Evolutionary conservation across 2,888 invertebrate genomes (phyloP).

Genomic region (Toxonevra muliebris): DNA sequence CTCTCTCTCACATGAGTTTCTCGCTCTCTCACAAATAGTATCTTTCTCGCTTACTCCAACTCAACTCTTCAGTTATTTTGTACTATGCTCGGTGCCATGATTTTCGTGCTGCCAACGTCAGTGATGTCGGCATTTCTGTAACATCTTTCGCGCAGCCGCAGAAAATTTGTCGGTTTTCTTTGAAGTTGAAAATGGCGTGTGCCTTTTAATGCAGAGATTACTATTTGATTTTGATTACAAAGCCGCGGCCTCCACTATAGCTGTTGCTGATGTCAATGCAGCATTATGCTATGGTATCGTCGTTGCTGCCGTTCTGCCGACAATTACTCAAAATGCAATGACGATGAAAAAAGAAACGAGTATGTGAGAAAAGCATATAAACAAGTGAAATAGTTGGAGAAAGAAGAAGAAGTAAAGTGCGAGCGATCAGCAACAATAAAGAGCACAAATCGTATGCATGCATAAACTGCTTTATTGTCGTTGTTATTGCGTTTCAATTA

Average conservation of each 20-base stretch:
- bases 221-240: constrained; percentile 57
- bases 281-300: neutral
- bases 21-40: too few species aligned
- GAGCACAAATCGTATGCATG: constrained; percentile 12
- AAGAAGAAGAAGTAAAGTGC: too few species aligned
- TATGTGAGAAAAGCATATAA: too few species aligned
- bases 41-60: too few species aligned
- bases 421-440: neutral
- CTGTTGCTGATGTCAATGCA: constrained; percentile 10
- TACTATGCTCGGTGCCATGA: too few species aligned
- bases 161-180: constrained; percentile 63
- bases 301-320: neutral
- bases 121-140: constrained; percentile 51
- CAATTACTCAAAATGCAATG: constrained; percentile 3
- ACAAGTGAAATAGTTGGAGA: too few species aligned
- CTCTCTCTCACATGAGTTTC: too few species aligned
- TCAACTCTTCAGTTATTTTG: too few species aligned
- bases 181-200: constrained; percentile 65
- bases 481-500: too few species aligned
- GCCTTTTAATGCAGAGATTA: constrained; percentile 64
- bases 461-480: too few species aligned
- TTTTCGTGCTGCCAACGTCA: too few species aligned
- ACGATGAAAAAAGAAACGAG: neutral
- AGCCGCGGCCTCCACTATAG: constrained; percentile 43
- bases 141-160: constrained; percentile 61